phyloP scores from a whole-genome alignment of 2,888 invertebrate genomes.

The Norana najaformis region DNA sequence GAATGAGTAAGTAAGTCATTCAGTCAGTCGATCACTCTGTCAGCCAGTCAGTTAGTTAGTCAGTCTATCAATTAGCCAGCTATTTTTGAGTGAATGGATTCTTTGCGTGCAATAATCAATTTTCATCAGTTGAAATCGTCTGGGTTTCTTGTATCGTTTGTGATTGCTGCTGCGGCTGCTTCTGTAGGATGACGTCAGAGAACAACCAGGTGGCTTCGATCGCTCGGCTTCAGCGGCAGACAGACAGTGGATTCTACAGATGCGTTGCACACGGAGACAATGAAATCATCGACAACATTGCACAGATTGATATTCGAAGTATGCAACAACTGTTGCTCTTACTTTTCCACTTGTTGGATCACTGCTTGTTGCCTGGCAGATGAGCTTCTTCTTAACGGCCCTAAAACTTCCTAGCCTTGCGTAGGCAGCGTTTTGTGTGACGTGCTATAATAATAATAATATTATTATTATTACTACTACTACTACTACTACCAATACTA shows the following conservation, averaged over 20 bases:
- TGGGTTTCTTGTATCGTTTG: not conserved
- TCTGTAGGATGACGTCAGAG: not conserved
- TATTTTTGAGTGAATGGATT: no score
- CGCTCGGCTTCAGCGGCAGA: not conserved
- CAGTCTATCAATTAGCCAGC: no score
- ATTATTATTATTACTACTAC: not conserved
- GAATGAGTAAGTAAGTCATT: no score
- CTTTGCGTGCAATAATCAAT: not conserved
- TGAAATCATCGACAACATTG: not conserved
- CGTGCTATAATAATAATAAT: not conserved
- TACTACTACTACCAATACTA: not conserved
- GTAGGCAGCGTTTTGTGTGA: not conserved
- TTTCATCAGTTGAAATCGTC: not conserved
- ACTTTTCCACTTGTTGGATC: not conserved
- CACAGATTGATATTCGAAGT: not conserved
- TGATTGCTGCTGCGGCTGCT: not conserved
- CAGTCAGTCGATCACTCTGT: no score
- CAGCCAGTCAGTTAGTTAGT: no score
- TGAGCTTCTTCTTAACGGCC: not conserved
- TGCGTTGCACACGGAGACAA: slow-evolving; percentile 15
- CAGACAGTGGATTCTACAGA: not conserved
- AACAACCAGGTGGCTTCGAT: not conserved
- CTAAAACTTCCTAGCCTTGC: not conserved
- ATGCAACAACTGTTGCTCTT: not conserved
- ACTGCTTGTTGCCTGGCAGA: not conserved